Conservation (phyloP, 2,113 vertebrate species). For the Aspidoscelis tigris region DNA sequence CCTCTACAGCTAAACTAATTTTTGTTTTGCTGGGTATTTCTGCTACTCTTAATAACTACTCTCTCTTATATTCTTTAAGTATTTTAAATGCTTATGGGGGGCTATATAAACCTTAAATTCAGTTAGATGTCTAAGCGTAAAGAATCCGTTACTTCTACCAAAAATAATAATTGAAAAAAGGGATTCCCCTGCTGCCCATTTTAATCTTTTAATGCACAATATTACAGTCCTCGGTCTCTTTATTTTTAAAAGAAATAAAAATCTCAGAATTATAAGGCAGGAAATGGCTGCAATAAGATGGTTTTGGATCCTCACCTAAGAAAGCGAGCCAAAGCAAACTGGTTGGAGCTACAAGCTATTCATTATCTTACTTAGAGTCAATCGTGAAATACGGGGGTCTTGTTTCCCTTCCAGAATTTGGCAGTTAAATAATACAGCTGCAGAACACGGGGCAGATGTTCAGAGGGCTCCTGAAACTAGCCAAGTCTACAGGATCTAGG, state of each 20-base stretch:
- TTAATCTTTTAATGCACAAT: neutral
- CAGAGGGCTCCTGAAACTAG: neutral
- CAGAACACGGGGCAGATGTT: neutral
- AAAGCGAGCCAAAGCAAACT: neutral
- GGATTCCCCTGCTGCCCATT: neutral
- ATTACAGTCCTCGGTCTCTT: neutral
- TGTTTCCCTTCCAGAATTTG: neutral
- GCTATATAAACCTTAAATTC: neutral
- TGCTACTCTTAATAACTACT: neutral
- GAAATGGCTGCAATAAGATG: constrained; percentile 7
- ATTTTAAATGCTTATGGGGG: neutral
- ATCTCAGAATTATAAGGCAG: neutral
- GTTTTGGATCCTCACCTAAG: neutral
- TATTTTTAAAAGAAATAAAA: neutral
- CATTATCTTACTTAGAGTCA: neutral
- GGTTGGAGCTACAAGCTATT: neutral
- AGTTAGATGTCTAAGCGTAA: neutral
- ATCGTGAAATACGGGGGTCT: no score
- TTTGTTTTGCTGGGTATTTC: no score
- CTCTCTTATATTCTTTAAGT: neutral
- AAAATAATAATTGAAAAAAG: neutral
- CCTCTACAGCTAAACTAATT: no score
- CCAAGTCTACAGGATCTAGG: neutral
- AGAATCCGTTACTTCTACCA: no score
- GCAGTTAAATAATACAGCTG: neutral